Conservation (phyloP, 2,113 vertebrate species). For the Gallinago undulata region DNA sequence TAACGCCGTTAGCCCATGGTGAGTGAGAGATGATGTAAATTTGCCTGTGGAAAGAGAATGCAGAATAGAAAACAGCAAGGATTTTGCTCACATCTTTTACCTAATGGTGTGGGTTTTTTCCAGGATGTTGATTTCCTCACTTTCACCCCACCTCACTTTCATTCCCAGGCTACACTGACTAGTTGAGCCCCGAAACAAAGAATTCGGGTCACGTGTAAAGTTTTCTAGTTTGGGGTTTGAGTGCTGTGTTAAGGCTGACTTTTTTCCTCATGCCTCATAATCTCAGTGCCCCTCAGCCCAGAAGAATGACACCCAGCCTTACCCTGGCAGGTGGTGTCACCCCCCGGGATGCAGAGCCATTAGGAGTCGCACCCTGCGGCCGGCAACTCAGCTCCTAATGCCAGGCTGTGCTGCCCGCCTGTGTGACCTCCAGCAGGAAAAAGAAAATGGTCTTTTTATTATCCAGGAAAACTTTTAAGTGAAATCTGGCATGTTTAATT, state of each 20-base stretch:
- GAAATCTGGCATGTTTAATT: background rate
- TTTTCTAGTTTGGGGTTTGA: background rate
- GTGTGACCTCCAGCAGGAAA: background rate
- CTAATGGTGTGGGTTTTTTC: background rate
- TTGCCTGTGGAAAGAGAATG: background rate
- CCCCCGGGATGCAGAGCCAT: background rate
- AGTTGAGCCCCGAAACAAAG: background rate
- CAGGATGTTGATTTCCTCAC: background rate
- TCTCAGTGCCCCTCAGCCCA: background rate
- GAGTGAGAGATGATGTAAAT: slow-evolving; percentile 61
- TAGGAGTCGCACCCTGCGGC: background rate
- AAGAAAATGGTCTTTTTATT: background rate
- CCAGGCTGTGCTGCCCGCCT: background rate
- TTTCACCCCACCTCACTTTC: background rate
- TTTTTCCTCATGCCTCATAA: background rate
- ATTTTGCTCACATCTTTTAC: background rate
- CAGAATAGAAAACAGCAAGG: background rate
- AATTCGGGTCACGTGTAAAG: background rate
- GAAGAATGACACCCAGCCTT: background rate
- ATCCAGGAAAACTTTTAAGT: background rate
- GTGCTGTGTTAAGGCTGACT: background rate
- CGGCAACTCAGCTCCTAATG: background rate
- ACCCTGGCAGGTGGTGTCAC: background rate
- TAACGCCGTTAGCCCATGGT: slow-evolving; percentile 83
- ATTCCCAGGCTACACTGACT: background rate